Base-by-base conservation (phyloP, 2,113 vertebrate species). In the Andinoacara biseriatus region DNA sequence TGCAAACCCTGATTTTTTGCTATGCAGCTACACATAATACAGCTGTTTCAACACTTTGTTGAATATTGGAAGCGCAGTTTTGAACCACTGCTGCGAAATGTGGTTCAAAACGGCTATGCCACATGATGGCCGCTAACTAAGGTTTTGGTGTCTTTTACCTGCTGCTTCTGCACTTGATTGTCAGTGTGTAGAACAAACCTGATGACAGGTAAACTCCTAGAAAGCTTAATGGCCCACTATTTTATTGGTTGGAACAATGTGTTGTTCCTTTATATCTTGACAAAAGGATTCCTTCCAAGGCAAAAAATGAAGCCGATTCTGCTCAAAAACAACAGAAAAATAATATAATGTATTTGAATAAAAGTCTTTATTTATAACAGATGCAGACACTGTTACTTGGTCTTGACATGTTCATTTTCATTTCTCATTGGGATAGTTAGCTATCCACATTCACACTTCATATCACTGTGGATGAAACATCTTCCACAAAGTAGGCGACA, bases 41-140 rank as follows among this genome's bases (percentile, higher is more conserved):
- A 7, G 3, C 35, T 18, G 17, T 35, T 61, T 61, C 0, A 0
- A 13, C 10, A 3, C 35, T 0, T 62, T n/a, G 10, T 8, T 0
- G 59, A 35, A 2, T 5, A 6, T 33, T 33, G 31, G 33, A 33
- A 33, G 33, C 33, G 33, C 33, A 33, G 6, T 33, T 33, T 33
- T 33, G 6, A 7, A 7, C 7, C 33, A 38, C 35, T 38, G 35
- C 35, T 38, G 7, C 7, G 1, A 38, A 38, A 38, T 38, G 9
- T 38, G 60, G 60, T 22, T 38, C 20, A 63, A 63, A 63, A 38
- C 60, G 7, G 7, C 4, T 5, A 38, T n/a, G 20, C 22, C 33
- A 62, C 33, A 40, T 40, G 33, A 63, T n/a, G 9, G 9, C 9
- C 9, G 8, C 35, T 33, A 33, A 33, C 20, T n/a, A 18, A 62